Base-by-base conservation (phyloP, 2,888 invertebrate species). In the Trichopria drosophilae region DNA sequence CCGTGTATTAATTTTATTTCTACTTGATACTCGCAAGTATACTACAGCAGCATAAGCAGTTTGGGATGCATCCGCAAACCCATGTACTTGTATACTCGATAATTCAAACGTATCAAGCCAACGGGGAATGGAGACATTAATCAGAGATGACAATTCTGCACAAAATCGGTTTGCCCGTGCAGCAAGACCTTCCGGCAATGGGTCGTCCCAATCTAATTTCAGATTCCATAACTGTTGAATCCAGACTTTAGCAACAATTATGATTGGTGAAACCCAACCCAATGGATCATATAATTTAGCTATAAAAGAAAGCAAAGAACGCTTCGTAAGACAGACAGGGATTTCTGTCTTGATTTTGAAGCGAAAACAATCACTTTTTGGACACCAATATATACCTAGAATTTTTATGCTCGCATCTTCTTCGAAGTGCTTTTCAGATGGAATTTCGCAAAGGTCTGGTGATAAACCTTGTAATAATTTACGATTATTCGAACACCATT, bases 61-160 rank as follows among this genome's bases (percentile, higher is more conserved):
- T 1, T 22, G 26, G 2, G 54, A 54, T 7, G 51, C 51, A 13
- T 54, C 47, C 3, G 37, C 41, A 22, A 51, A 51, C 10, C 54
- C 54, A 16, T 51, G 54, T 2, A 51, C 3, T 18, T 54, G 41
- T 5, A 36, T 26, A 18, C 20, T 10, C 15, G 12, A 12, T 3
- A 6, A 18, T 10, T 32, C 10, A 1, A 10, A 26, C 3, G 6
- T 6, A 26, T 41, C 48, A 0, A 32, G 40, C 48, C 48, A 48
- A 10, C 48, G 35, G 2, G 48, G 48, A 31, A 48, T 41, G 9
- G n/a, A 1, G n/a, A 48, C n/a, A 1, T 6, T 24, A 5, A 16
- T 12, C n/a, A 48, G 16, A 19, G 13, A 16, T 1, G 19, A 18
- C 1, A 42, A 31, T 7, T 39, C 19, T 12, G 6, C 20, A n/a